Conservation (phyloP, 2,113 vertebrate species). For the Limnothrissa miodon region DNA sequence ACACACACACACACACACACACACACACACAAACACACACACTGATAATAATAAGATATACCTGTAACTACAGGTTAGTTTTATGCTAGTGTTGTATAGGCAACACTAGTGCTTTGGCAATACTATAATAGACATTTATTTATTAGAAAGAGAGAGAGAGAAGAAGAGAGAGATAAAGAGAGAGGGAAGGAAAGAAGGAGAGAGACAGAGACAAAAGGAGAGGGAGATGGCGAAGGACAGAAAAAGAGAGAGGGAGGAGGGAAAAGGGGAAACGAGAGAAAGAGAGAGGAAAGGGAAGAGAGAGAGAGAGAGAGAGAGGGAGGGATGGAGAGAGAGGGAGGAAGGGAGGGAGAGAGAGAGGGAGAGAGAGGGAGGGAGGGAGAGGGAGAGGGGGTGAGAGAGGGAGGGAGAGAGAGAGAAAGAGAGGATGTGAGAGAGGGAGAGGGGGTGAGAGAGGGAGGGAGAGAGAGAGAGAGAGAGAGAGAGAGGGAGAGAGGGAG, state of each 20-base stretch:
- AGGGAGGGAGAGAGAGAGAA: not conserved
- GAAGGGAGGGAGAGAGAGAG: not conserved
- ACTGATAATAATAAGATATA: too few species aligned
- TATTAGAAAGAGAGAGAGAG: too few species aligned
- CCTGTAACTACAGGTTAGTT: too few species aligned
- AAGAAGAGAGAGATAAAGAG: not conserved
- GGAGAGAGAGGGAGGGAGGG: conserved; percentile 14
- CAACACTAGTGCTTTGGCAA: too few species aligned
- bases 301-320: not conserved
- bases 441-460: not conserved
- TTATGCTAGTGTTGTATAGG: too few species aligned
- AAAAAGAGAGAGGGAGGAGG: conserved; percentile 13
- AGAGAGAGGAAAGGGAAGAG: not conserved
- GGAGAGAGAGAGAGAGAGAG: not conserved
- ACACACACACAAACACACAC: too few species aligned
- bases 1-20: too few species aligned
- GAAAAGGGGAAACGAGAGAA: not conserved
- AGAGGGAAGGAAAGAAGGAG: not conserved
- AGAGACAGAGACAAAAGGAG: not conserved
- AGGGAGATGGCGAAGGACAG: not conserved
- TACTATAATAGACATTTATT: too few species aligned
- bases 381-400: conserved; percentile 11
- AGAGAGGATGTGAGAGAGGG: not conserved
- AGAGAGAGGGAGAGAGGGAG: not conserved
- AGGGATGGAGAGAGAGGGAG: not conserved